phyloP scores from a whole-genome alignment of 1,140 invertebrate genomes.

The roundworm (Caenorhabditis elegans) region DNA sequence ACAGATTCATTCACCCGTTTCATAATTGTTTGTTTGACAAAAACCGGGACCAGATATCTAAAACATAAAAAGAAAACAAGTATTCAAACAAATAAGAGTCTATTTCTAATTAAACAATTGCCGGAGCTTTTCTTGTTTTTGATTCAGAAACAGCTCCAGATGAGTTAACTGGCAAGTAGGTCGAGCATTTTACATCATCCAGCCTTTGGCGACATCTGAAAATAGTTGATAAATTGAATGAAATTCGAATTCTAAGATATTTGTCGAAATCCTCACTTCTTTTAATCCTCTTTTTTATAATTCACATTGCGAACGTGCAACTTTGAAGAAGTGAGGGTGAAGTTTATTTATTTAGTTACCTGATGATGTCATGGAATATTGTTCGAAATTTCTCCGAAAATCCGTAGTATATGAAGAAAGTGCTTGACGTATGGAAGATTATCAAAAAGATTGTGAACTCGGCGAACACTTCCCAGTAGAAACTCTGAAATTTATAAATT shows the following conservation, averaged over 20 bases:
- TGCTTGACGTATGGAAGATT: constrained; percentile 1
- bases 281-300: background rate
- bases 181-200: constrained; percentile 10
- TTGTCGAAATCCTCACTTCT: background rate
- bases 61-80: background rate
- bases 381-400: constrained; percentile 17
- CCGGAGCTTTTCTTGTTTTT: background rate
- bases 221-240: background rate
- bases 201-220: constrained; percentile 16
- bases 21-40: background rate
- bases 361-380: constrained; percentile 26
- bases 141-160: constrained; percentile 2
- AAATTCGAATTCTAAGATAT: background rate
- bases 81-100: background rate
- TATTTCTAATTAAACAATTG: background rate
- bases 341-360: constrained; percentile 2
- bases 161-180: constrained; percentile 4
- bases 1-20: background rate
- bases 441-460: constrained; percentile 16
- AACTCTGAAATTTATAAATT: background rate
- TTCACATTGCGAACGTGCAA: background rate
- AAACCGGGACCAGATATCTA: background rate
- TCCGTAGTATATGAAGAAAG: constrained; percentile 26
- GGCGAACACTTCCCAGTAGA: constrained; percentile 19
- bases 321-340: too few species aligned